Conservation (phyloP, 2,888 invertebrate species). For the Geophilus truncorum region DNA sequence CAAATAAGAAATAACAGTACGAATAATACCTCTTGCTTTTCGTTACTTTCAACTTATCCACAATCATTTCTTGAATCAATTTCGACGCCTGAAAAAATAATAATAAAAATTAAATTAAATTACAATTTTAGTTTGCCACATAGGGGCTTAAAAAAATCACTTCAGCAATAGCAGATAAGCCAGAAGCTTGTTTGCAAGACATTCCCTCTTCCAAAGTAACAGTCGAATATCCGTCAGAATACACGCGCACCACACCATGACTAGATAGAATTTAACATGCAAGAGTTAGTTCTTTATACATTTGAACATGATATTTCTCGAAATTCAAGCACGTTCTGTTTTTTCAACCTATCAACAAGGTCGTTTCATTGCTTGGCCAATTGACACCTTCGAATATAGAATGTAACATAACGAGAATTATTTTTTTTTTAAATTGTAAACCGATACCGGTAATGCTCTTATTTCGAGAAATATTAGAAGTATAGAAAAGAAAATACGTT, state of each 20-base stretch:
- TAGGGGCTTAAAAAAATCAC: neutral
- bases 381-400: no score
- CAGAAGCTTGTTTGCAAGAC: neutral
- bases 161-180: constrained; percentile 1
- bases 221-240: neutral
- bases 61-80: neutral
- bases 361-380: no score
- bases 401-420: no score
- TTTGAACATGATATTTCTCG: no score
- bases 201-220: constrained; percentile 15
- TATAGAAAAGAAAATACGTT: neutral
- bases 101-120: neutral
- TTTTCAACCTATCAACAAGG: no score
- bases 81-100: neutral
- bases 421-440: no score
- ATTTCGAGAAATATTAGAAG: no score
- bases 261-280: neutral
- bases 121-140: no score
- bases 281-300: neutral
- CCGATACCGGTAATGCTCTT: no score
- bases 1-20: neutral
- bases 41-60: neutral
- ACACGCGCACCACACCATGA: constrained; percentile 20
- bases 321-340: no score
- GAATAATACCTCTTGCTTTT: neutral